Conservation (phyloP, 2,888 invertebrate species). For the Sabatieria punctata region DNA sequence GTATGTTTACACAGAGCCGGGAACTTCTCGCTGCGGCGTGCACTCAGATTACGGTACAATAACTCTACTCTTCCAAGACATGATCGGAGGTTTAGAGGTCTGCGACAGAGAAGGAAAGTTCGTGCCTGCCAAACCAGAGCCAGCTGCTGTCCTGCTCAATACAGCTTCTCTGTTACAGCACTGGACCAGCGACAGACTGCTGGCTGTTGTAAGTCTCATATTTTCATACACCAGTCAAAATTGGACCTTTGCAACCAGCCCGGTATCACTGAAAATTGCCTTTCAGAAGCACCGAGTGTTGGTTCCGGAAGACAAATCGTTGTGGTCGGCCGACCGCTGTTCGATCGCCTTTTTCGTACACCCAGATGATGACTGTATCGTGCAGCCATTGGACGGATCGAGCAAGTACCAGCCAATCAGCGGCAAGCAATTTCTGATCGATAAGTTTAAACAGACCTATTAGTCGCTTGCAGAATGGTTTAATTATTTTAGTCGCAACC, state of each 20-base stretch:
- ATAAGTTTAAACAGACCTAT: conserved; percentile 7
- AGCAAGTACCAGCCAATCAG: conserved; percentile 20
- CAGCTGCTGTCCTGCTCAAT: conserved; percentile 56
- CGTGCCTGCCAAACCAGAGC: conserved; percentile 55
- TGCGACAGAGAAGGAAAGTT: conserved; percentile 50
- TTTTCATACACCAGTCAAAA: not conserved
- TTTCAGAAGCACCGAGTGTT: conserved; percentile 52
- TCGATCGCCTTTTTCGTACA: conserved; percentile 60
- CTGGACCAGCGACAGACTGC: conserved; percentile 53
- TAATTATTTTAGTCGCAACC: too few relatives aligned
- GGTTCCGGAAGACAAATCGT: conserved; percentile 47
- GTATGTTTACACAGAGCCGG: conserved; percentile 1
- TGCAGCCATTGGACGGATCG: conserved; percentile 41
- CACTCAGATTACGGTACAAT: conserved; percentile 57
- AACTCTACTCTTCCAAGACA: conserved; percentile 52
- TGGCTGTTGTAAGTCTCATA: conserved; percentile 53
- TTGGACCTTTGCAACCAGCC: not conserved
- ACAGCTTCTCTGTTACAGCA: conserved; percentile 54
- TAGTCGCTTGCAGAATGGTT: too few relatives aligned
- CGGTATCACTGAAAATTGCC: not conserved
- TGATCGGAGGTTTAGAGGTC: conserved; percentile 56
- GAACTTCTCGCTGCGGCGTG: conserved; percentile 45
- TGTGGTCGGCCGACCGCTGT: conserved; percentile 49
- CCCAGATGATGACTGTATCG: conserved; percentile 50
- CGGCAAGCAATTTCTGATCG: conserved; percentile 13